These are phyloP conservation scores for Bovichtus variegatus DNA, from an alignment of 2,797 vertebrate genomes.

Conservation along the genomic window DNA sequence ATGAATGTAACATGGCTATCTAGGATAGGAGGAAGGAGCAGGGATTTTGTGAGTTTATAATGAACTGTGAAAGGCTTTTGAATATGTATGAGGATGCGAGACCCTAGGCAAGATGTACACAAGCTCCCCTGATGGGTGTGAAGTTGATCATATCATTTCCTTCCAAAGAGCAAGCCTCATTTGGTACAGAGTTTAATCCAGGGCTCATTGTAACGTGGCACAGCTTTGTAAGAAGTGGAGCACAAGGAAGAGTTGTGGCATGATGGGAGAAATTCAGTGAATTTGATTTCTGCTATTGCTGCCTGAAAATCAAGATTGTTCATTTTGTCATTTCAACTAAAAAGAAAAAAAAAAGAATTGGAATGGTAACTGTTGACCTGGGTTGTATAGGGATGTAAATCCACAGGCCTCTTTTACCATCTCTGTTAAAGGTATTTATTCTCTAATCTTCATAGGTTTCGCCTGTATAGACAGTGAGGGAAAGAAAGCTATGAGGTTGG, in stretches of 20 bases:
- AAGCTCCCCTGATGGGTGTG: constrained; percentile 84
- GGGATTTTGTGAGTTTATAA: constrained; percentile 81
- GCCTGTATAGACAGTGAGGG: neutral
- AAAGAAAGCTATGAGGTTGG: neutral
- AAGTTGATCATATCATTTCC: constrained; percentile 85
- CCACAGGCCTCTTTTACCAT: neutral
- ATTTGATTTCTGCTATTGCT: constrained; percentile 18
- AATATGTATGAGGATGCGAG: constrained; percentile 85
- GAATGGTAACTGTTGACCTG: neutral
- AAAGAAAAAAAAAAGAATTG: neutral
- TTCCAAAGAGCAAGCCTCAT: constrained; percentile 77
- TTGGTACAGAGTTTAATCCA: constrained; percentile 72
- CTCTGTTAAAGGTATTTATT: neutral
- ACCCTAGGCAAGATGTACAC: constrained; percentile 84
- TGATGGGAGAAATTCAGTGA: constrained; percentile 16
- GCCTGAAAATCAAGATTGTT: constrained; percentile 18
- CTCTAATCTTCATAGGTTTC: neutral
- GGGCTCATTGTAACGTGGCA: constrained; percentile 60
- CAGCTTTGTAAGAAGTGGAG: constrained; percentile 63
- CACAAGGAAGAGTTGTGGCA: constrained; percentile 42
- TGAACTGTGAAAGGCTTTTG: constrained; percentile 81
- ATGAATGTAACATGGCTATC: constrained; percentile 77
- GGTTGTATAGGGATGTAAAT: neutral
- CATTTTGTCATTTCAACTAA: neutral
- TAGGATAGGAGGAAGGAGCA: constrained; percentile 66